Conservation (phyloP, 2,113 vertebrate species). For the Otis tarda region DNA sequence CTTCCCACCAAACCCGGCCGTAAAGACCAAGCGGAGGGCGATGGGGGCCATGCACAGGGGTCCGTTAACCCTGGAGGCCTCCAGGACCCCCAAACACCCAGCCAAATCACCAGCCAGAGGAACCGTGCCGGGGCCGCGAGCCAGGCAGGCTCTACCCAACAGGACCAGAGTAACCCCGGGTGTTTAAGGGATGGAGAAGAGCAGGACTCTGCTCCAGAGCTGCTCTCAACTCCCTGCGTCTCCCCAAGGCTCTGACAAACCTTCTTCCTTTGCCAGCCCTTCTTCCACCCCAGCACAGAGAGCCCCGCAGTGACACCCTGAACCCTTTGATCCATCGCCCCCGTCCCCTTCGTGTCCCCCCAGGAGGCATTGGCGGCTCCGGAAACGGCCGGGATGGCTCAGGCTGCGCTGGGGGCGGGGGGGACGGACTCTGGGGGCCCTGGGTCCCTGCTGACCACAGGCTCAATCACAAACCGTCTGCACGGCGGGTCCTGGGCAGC, state of each 20-base stretch:
- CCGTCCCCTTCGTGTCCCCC: neutral
- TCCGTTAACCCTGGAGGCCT: neutral
- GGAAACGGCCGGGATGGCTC: neutral
- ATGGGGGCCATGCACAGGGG: fast-evolving
- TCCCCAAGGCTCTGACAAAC: neutral
- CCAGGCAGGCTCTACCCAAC: neutral
- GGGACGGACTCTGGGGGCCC: too few relatives aligned
- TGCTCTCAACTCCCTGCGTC: neutral
- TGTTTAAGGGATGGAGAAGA: neutral
- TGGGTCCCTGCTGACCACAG: neutral
- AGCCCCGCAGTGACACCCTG: neutral
- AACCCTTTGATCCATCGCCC: neutral
- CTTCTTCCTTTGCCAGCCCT: neutral
- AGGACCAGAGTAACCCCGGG: neutral
- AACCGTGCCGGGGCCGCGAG: neutral
- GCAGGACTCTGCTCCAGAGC: neutral
- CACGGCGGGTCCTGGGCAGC: neutral
- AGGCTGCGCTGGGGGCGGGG: neutral
- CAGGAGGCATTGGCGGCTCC: neutral
- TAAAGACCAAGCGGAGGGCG: neutral
- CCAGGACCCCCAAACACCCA: neutral
- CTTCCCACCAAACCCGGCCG: neutral
- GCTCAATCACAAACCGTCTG: neutral
- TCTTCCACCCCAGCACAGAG: neutral
- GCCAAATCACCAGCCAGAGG: neutral